phyloP scores from a whole-genome alignment of 2,113 vertebrate species.

The Mormyrus lacerda region DNA sequence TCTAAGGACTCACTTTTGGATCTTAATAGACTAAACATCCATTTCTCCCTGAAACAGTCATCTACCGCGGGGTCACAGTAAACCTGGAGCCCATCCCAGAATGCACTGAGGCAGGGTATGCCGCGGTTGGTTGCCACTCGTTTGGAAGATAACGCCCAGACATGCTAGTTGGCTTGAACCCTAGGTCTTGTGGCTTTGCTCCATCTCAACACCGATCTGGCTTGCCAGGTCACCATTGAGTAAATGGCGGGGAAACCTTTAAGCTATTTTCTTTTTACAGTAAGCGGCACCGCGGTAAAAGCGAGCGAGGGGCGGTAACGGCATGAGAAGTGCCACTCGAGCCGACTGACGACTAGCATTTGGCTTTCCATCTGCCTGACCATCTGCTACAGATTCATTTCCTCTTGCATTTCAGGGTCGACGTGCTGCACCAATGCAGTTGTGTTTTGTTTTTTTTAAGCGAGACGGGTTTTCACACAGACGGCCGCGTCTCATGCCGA shows the following conservation, averaged over 20 bases:
- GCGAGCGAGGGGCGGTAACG: neutral
- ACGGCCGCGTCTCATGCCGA: neutral
- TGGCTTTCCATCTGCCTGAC: conserved; percentile 9
- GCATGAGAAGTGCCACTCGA: neutral
- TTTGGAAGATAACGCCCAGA: neutral
- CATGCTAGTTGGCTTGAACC: neutral
- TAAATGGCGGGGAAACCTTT: neutral
- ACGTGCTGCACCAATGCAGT: neutral
- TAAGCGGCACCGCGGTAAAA: neutral
- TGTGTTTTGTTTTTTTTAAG: neutral
- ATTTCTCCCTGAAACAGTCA: neutral
- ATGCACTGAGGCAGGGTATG: neutral
- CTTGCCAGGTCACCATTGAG: neutral
- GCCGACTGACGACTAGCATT: neutral
- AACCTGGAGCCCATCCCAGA: neutral
- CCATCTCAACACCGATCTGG: neutral
- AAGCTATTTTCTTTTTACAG: neutral
- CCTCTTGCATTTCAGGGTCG: neutral
- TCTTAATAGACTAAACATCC: neutral
- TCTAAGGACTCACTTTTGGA: neutral
- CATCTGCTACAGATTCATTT: conserved; percentile 11
- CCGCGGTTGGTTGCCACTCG: neutral
- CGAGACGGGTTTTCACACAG: neutral
- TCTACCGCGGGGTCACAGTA: neutral
- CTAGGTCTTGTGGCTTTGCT: neutral